Conservation (phyloP, 2,113 vertebrate species). For the Ptilonorhynchus violaceus region DNA sequence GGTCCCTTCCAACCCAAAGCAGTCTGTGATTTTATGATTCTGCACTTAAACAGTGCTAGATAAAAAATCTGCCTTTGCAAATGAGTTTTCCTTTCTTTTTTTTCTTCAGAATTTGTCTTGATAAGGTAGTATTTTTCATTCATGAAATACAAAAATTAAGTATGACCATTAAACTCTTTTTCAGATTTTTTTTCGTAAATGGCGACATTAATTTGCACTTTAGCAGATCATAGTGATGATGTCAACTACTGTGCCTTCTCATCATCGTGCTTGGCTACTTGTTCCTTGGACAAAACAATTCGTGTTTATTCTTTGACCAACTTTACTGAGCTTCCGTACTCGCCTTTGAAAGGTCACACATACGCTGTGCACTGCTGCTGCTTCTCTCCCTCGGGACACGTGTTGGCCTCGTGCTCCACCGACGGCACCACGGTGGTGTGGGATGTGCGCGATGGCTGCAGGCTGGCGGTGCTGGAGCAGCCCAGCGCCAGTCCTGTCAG, state of each 20-base stretch:
- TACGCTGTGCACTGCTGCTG: constrained; percentile 94
- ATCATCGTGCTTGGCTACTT: constrained; percentile 82
- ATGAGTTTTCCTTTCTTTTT: not conserved
- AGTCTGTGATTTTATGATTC: not conserved
- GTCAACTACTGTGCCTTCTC: constrained; percentile 92
- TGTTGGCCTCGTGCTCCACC: constrained; percentile 90
- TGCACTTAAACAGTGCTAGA: not conserved
- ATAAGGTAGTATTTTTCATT: not conserved
- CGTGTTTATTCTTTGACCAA: constrained; percentile 78
- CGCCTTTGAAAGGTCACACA: constrained; percentile 83
- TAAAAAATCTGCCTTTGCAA: not conserved
- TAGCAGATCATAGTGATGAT: constrained; percentile 87
- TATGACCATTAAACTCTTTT: constrained; percentile 2
- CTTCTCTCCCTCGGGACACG: constrained; percentile 84
- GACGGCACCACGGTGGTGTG: constrained; percentile 86
- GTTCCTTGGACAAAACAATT: constrained; percentile 91
- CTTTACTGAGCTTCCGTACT: constrained; percentile 85
- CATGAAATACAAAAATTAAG: not conserved
- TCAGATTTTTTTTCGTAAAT: constrained; percentile 70
- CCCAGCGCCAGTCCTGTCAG: constrained; percentile 84
- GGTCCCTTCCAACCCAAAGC: not conserved
- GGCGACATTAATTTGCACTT: constrained; percentile 84
- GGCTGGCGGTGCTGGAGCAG: constrained; percentile 82
- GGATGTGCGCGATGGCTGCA: constrained; percentile 73
- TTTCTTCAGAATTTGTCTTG: not conserved